Evolutionary conservation across 2,113 vertebrate species (phyloP), one percentile per base, ranked within the genome.

Genomic region (Genyomyrus donnyi): DNA sequence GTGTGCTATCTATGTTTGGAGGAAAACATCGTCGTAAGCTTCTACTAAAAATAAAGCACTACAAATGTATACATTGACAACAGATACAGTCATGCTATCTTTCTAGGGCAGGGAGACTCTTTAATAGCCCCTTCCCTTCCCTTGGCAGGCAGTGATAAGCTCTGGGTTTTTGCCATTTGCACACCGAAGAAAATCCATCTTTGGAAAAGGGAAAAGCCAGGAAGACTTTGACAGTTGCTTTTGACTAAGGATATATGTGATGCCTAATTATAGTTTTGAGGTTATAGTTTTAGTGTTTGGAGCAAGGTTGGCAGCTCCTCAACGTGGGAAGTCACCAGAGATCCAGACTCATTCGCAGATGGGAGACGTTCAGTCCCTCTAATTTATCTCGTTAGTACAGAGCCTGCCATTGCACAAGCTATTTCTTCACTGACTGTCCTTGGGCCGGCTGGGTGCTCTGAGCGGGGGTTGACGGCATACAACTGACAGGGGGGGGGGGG

Each of bases 1-100:
- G 74, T 19, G 35, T 19, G 74, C 74, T 39, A 39, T 80, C 74
- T 19, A 80, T 80, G 91, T 93, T 92, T 92, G 88, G 62, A 90
- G 83, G 92, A 85, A 87, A 86, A 92, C 90, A 85, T 77, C 91
- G 88, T 91, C 53, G 91, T 87, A 89, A 49, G 42, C 85, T 85
- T 90, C 92, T 83, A 89, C 87, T 91, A 90, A 92, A 95, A 93
- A 93, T 93, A 92, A 92, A 92, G 70, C 50, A 88, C 89, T 85
- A 80, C 45, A 88, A 91, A 93, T 91, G 87, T 88, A 88, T 91
- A 89, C 15, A 53, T 77, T 80, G 74, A 80, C 74, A 80, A 80
- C 74, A 80, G 74, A 80, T 88, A 52, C 48, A 89, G 90, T 90
- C 0, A 13, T 85, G 35, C 85, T 91, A 90, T 89, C 77, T 91